Evolutionary conservation across 2,113 vertebrate genomes (phyloP), one percentile per base, ranked within the genome.

Genomic region (Oryzias celebensis): DNA sequence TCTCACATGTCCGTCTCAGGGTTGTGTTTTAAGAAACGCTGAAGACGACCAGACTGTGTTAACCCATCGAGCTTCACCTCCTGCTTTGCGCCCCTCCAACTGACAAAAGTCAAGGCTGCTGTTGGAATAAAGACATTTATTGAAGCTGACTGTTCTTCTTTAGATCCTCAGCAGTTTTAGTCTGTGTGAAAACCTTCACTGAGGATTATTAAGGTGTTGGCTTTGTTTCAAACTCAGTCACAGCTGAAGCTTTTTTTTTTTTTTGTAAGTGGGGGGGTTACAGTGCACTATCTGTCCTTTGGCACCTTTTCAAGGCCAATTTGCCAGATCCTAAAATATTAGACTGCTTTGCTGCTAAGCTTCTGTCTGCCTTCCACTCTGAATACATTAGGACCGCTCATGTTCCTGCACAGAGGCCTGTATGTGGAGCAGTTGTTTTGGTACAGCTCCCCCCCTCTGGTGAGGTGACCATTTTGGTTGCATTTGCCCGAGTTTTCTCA

Each of bases 401-500:
- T 48, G 22, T 46, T 5, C 62, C 49, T 55, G 12, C 10, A 17
- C 18, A 55, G 22, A n/a, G 5, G 26, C 55, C 58, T 52, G 47
- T 13, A 59, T 36, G 36, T 36, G 36, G 36, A 36, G 36, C 36
- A 10, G 36, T 12, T 36, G 36, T 36, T 36, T 36, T 36, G 36
- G 36, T 36, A 8, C 36, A 12, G 36, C 18, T 5, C 15, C 22
- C 50, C n/a, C 48, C 47, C 65, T 58, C 65, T 52, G 46, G 41
- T 59, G 24, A 18, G 7, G 23, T 55, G 54, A 64, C 56, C 42
- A 48, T 50, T 62, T 62, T 54, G 57, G 66, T 65, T 80, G 36
- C 15, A 26, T 77, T 61, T 26, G 55, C 71, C 42, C 68, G 22
- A 23, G 43, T 78, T 54, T 48, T 26, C 72, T 71, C 52, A 48